Conservation (phyloP, 2,797 vertebrate species). For the Muscicapa striata region DNA sequence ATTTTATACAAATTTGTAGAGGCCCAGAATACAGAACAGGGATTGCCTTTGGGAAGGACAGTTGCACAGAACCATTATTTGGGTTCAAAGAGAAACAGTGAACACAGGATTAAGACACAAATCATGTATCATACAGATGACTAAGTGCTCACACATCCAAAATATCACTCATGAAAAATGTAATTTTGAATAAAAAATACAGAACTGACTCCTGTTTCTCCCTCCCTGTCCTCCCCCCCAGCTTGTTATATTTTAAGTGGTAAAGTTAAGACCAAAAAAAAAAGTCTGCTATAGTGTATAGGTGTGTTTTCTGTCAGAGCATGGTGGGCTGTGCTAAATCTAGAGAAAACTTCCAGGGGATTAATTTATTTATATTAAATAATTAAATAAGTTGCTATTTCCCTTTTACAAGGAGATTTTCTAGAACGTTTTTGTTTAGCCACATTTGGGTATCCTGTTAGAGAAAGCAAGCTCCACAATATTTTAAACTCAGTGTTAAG, state of each 20-base stretch:
- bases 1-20: neutral
- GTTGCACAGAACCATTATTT: neutral
- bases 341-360: neutral
- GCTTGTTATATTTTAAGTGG: neutral
- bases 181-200: neutral
- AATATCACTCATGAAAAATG: neutral
- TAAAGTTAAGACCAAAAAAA: neutral
- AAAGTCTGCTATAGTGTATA: neutral
- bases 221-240: rapidly evolving
- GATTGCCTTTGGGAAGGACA: neutral
- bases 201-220: neutral
- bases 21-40: neutral
- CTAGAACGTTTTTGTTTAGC: neutral
- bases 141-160: neutral
- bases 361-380: neutral
- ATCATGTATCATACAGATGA: neutral
- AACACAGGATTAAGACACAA: neutral
- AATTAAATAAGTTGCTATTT: neutral
- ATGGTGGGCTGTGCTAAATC: neutral
- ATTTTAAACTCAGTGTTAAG: neutral
- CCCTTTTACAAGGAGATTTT: neutral
- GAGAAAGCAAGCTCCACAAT: neutral
- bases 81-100: neutral
- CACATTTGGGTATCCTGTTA: neutral
- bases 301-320: neutral